Base-by-base conservation (phyloP, 2,113 vertebrate genomes). In the Microcebus jonahi region DNA sequence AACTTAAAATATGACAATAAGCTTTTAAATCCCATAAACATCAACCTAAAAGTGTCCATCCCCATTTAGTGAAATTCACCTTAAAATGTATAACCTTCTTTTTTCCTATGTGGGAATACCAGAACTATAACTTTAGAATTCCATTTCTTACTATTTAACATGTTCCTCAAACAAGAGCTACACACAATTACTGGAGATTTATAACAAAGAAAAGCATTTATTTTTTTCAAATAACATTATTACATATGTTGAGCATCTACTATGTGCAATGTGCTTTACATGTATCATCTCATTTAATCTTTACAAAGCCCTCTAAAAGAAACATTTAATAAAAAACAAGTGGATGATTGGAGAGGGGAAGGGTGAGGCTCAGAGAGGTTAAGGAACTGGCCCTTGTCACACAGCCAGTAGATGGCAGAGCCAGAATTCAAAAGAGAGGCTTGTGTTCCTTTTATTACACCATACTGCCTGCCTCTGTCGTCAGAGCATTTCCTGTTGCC, bases 21-120 rank as follows among this genome's bases (percentile, higher is more conserved):
- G 39, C 3, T 92, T 86, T 92, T 70, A 87, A 76, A 86, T 76
- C 50, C 61, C 75, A 88, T 50, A 90, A 39, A 94, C 67, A 5
- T 75, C 27, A 82, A 57, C 42, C 31, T 17, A 27, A 81, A 76
- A 68, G 65, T 75, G 34, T 70, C 8, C 81, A 88, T 34, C 12
- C 8, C 55, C 13, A 70, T 45, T 61, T 45, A 73, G 57, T 71
- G 8, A 71, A 88, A 67, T 87, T 90, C 14, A 61, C 36, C 65
- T 80, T 70, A 90, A 96, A 95, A 71, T 70, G 29, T 1, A 59
- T 5, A 96, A 42, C 23, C 90, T 89, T 76, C 67, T 88, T 59
- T 34, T 53, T 31, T 53, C 70, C 73, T 80, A 0, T 53, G 84
- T 94, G 13, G 6, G 15, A 83, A 79, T 34, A 15, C 10, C 27